These are phyloP conservation scores for Megaceryle maxima DNA, from an alignment of 2,113 vertebrate species.

Conservation along the genomic window DNA sequence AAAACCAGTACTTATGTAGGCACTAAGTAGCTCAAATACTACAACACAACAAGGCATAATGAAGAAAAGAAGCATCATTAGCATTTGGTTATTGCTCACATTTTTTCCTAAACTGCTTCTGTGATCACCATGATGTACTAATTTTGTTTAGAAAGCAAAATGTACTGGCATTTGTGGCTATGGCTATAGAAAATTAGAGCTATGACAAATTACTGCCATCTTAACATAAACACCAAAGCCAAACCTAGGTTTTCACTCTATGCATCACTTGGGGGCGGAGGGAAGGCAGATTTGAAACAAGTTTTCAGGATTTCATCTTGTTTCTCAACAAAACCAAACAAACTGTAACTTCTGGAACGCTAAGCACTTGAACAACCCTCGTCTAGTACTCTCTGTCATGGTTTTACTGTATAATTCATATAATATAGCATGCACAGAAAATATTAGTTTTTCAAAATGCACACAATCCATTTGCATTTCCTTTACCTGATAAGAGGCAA, in stretches of 20 bases:
- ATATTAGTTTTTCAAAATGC: not conserved
- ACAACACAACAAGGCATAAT: not conserved
- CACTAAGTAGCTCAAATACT: not conserved
- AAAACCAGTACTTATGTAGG: not conserved
- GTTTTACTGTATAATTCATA: not conserved
- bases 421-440: not conserved
- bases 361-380: not conserved
- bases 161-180: not conserved
- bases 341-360: not conserved
- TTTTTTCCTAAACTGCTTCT: not conserved
- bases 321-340: not conserved
- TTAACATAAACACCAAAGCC: not conserved
- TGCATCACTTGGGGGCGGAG: not conserved
- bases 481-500: rapidly evolving
- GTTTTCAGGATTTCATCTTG: not conserved
- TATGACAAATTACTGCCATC: not conserved
- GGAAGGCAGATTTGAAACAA: not conserved
- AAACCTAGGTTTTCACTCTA: not conserved
- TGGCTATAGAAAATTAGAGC: not conserved
- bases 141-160: not conserved
- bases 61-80: not conserved
- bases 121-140: not conserved
- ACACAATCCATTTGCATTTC: not conserved
- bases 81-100: not conserved
- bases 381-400: not conserved